Conservation (phyloP, 2,113 vertebrate genomes). For the Gallinago paraguaiae region DNA sequence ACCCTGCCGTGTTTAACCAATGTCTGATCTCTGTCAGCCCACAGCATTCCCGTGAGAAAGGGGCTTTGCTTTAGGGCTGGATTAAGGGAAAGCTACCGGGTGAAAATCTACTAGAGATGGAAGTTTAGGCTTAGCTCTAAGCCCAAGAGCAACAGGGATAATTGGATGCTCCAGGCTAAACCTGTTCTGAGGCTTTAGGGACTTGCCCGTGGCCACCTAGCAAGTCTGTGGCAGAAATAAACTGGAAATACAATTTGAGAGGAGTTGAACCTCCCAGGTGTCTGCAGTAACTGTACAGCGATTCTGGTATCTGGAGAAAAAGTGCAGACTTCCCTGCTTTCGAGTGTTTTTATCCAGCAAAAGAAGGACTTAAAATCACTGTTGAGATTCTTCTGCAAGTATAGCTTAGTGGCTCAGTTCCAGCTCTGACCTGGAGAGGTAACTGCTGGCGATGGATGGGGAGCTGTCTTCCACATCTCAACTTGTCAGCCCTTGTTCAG, state of each 20-base stretch:
- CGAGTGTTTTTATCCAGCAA: background rate
- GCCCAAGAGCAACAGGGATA: background rate
- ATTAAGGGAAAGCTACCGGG: background rate
- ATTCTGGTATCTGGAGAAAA: background rate
- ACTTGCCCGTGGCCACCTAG: background rate
- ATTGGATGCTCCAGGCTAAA: background rate
- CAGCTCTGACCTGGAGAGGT: background rate
- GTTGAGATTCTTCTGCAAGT: background rate
- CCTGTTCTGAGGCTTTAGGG: background rate
- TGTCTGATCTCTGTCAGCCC: background rate
- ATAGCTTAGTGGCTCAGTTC: background rate
- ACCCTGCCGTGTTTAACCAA: rapidly evolving
- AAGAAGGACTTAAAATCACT: background rate
- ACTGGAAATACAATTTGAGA: background rate
- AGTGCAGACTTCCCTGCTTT: background rate
- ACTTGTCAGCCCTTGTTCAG: background rate
- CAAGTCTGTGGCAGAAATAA: background rate
- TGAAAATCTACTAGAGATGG: background rate
- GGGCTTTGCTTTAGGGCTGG: background rate
- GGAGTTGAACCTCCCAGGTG: background rate
- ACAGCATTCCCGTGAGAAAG: background rate
- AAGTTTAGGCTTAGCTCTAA: background rate
- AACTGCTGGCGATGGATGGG: background rate
- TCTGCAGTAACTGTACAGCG: background rate
- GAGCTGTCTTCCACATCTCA: background rate